Base-by-base conservation (phyloP, 2,888 invertebrate species). In the Phyto melanocephala region DNA sequence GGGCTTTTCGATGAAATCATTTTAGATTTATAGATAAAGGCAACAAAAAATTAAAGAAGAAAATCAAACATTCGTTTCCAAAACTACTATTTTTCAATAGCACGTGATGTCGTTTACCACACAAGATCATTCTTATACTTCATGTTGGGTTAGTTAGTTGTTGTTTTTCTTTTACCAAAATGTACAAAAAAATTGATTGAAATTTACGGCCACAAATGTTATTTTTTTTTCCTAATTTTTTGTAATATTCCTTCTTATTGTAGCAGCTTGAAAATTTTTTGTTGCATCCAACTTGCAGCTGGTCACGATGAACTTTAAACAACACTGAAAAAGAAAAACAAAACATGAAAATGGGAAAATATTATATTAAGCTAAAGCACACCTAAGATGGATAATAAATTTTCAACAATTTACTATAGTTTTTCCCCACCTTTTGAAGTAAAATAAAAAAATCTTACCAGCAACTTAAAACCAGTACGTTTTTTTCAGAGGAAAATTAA, bases 261-360 rank as follows among this genome's bases (percentile, higher is more conserved):
- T 13, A 33, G 28, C 13, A n/a, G 54, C 45, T 50, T 37, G 28
- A 68, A 58, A 42, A 56, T 35, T 60, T 15, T 13, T 20, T 79
- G 75, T 56, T 50, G 62, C 78, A 68, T 62, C 56, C 52, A 65
- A 70, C 60, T 65, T 75, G 82, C 82, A 82, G 82, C 82, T 82
- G 82, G 50, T 75, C 79, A 70, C 65, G 42, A 79, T 82, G 75
- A 82, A 82, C 79, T 82, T 79, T 71, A 80, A 75, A 75, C 70
- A 79, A 42, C 47, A 13, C 37, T 17, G 65, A 63, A 35, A 37
- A 3, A 52, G 65, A 62, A n/a, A 52, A 78, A 60, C 54, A 8
- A 77, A 71, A 45, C 5, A 22, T 17, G 22, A 56, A 54, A 50
- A 70, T 58, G 20, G 40, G 37, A 54, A 60, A 72, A 63, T 52